These are phyloP conservation scores for Dexiosoma caninum DNA, from an alignment of 2,888 invertebrate genomes.

Conservation along the genomic window DNA sequence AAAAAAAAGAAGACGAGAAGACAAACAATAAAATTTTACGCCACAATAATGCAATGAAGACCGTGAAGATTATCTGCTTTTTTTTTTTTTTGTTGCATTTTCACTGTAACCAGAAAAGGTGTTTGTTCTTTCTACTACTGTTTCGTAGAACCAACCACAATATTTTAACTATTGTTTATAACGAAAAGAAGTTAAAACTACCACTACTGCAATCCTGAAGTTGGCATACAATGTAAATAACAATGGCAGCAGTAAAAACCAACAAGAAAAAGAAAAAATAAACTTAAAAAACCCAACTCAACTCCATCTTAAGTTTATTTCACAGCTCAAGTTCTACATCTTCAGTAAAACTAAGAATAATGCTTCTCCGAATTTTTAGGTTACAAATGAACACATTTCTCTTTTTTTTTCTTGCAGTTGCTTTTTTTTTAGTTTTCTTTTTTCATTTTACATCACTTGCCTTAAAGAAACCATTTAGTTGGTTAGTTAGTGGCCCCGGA, in stretches of 20 bases:
- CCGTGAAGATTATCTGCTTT: constrained; percentile 25
- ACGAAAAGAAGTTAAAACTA: constrained; percentile 27
- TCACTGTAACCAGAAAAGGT: constrained; percentile 32
- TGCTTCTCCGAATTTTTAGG: constrained; percentile 41
- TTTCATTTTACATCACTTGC: constrained; percentile 47
- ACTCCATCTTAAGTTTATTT: constrained; percentile 22
- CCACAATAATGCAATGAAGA: constrained; percentile 43
- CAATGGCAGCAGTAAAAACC: constrained; percentile 11
- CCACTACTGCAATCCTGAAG: background rate
- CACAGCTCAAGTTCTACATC: constrained; percentile 7
- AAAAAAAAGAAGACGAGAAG: constrained; percentile 4
- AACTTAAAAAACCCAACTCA: background rate
- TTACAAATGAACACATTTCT: constrained; percentile 55
- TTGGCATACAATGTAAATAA: constrained; percentile 34
- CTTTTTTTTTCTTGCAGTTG: constrained; percentile 58
- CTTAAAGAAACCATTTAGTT: constrained; percentile 51
- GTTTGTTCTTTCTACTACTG: constrained; percentile 35
- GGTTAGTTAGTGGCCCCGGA: constrained; percentile 57
- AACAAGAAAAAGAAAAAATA: too few species aligned
- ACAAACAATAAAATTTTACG: constrained; percentile 36
- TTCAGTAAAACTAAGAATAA: constrained; percentile 51
- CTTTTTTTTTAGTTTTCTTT: background rate
- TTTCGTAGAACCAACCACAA: constrained; percentile 34
- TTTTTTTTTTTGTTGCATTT: background rate
- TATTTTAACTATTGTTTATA: constrained; percentile 39